Evolutionary conservation across 1,140 invertebrate species (phyloP), one percentile per base, ranked within the genome.

Genomic region (Halyomorpha halys): DNA sequence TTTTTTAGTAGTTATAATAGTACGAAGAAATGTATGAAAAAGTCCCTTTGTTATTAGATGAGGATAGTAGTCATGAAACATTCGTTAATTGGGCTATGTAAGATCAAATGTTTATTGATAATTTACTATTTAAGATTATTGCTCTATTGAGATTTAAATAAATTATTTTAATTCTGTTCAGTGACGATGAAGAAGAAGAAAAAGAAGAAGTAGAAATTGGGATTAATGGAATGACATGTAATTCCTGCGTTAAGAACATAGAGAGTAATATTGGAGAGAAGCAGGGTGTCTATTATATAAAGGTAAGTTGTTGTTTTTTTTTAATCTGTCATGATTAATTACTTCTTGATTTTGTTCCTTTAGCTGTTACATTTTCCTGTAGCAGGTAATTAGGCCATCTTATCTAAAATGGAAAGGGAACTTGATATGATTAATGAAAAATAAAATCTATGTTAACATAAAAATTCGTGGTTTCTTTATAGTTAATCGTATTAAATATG

Each of bases 161-260:
- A 34, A 39, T 45, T 62, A 8, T 44, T 49, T 0, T 63, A 47
- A 59, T 60, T 30, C 8, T 30, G 27, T 64, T 44, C 64, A 64
- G 45, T 60, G 64, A 63, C 44, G 65, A 66, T 60, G 66, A 68
- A 27, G 66, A 67, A 19, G 66, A 67, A 51, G 63, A 56, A 16
- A 63, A 66, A 45, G 61, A 65, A 25, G 61, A 65, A 19, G 62
- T 68, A n/a, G 59, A 54, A 13, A 66, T 72, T 21, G 49, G 71
- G 54, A 85, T 91, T 69, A 76, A 83, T 68, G 89, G 88, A 64
- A 91, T 93, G 89, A 91, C 84, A 53, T 92, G 90, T 70, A 81
- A 87, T 73, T 88, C 85, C 62, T 92, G 90, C 73, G 89, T 91
- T 51, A 79, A 77, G 59, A 87, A 80, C 70, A 90, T 91, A 61